Percentiles rank a stretch among this genome's conserved stretches.
Evolutionary conservation across 2,888 invertebrate species (phyloP).

Genomic region (Keiferia lycopersicella): DNA sequence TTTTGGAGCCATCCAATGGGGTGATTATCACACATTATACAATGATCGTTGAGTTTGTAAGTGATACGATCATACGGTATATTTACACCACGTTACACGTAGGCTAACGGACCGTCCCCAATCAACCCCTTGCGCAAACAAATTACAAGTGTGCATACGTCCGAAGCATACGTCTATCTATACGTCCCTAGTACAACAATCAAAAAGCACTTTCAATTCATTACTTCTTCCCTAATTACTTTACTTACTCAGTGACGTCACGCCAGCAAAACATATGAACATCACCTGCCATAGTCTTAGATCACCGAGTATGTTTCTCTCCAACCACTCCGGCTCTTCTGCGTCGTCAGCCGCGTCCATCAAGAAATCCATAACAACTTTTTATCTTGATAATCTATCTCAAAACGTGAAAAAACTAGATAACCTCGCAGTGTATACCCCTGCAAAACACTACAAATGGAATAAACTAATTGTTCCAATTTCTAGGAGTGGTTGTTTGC

Average conservation of each 20-base stretch:
- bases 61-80: too few relatives aligned
- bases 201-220: conserved; percentile 2
- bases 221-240: conserved; percentile 6
- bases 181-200: background rate
- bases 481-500: conserved; percentile 68
- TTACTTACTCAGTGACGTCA: conserved; percentile 83
- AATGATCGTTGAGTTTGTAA: too few relatives aligned
- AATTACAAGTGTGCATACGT: background rate
- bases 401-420: conserved; percentile 30
- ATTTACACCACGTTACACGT: too few relatives aligned
- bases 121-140: conserved; percentile 14
- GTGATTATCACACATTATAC: too few relatives aligned
- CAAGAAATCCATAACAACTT: conserved; percentile 59
- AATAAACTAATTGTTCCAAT: conserved; percentile 68
- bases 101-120: background rate
- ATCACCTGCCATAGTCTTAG: conserved; percentile 92
- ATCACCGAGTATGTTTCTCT: conserved; percentile 84
- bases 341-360: conserved; percentile 71
- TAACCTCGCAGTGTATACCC: conserved; percentile 41
- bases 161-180: too few relatives aligned
- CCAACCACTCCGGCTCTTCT: conserved; percentile 86
- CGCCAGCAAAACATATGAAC: conserved; percentile 84
- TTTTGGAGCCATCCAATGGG: too few relatives aligned
- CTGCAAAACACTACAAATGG: conserved; percentile 47
- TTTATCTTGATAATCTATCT: conserved; percentile 25